A percentile compares a stretch with the other conserved stretches of the same genome.
phyloP scores from a whole-genome alignment of 2,888 invertebrate species.

The Andricus curvator region DNA sequence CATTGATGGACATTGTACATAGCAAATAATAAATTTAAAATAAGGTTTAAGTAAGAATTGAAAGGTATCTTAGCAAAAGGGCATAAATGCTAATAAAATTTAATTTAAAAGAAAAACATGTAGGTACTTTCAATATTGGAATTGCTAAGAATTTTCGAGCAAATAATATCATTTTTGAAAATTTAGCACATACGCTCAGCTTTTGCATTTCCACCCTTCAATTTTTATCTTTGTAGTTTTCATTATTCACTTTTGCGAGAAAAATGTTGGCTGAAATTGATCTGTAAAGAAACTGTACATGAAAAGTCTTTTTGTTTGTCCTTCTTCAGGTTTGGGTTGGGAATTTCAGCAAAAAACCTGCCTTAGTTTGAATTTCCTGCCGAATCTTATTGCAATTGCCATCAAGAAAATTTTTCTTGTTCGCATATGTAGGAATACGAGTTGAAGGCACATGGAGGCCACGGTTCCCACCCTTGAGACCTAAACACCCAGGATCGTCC shows the following conservation, averaged over 20 bases:
- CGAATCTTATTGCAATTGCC: neutral
- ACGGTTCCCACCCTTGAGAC: conserved; percentile 61
- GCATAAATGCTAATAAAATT: too few species aligned
- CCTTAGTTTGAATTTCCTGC: conserved; percentile 36
- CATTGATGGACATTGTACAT: too few species aligned
- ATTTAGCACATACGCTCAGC: too few species aligned
- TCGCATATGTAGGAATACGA: conserved; percentile 3
- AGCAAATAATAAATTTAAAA: too few species aligned
- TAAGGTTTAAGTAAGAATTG: too few species aligned
- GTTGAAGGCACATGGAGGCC: conserved; percentile 28
- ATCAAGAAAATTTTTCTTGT: neutral
- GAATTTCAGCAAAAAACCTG: conserved; percentile 15
- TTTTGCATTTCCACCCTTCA: neutral
- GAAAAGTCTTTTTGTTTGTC: neutral
- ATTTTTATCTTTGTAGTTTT: neutral
- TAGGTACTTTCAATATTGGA: too few species aligned
- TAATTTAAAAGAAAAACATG: too few species aligned
- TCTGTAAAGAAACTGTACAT: conserved; percentile 7
- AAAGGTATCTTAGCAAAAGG: too few species aligned
- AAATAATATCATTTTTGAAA: too few species aligned
- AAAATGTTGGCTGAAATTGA: neutral
- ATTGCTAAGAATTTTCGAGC: too few species aligned
- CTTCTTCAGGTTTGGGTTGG: conserved; percentile 12
- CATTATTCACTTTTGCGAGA: neutral
- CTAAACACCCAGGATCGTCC: conserved; percentile 56